Evolutionary conservation across 2,113 vertebrate species (phyloP).

Genomic region (Numida meleagris): DNA sequence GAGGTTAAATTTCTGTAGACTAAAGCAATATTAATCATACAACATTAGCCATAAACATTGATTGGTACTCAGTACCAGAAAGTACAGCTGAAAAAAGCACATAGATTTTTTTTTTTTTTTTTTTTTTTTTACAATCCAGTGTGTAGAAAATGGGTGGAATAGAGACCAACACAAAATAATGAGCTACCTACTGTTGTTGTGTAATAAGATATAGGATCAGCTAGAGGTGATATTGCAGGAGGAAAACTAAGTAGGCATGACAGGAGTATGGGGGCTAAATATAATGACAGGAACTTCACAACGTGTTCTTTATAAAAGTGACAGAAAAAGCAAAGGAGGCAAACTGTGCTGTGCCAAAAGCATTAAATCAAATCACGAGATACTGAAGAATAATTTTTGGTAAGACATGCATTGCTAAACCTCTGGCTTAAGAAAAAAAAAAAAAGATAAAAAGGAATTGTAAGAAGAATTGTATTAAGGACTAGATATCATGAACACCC

Average conservation of each 20-base stretch:
- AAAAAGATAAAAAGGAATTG: background rate
- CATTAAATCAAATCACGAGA: background rate
- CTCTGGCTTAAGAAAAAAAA: background rate
- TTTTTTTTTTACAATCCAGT: background rate
- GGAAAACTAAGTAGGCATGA: conserved; percentile 37
- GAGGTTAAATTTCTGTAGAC: background rate
- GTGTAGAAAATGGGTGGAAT: background rate
- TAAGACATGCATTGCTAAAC: background rate
- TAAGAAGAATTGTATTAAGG: background rate
- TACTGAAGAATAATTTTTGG: background rate
- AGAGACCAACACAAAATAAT: background rate
- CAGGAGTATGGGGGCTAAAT: conserved; percentile 34
- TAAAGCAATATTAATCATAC: background rate
- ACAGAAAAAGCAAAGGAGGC: conserved; percentile 32
- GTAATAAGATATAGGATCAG: conserved; percentile 28
- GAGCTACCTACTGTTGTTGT: background rate
- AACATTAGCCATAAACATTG: background rate
- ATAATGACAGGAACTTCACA: conserved; percentile 43
- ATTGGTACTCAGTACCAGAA: background rate
- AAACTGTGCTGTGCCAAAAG: background rate
- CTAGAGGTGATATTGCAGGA: conserved; percentile 16
- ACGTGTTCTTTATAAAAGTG: conserved; percentile 3
- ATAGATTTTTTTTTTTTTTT: background rate
- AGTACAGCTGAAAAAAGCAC: background rate
- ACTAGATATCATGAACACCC: background rate